Conservation (phyloP, 1,140 invertebrate species). For the Asbolus verrucosus region DNA sequence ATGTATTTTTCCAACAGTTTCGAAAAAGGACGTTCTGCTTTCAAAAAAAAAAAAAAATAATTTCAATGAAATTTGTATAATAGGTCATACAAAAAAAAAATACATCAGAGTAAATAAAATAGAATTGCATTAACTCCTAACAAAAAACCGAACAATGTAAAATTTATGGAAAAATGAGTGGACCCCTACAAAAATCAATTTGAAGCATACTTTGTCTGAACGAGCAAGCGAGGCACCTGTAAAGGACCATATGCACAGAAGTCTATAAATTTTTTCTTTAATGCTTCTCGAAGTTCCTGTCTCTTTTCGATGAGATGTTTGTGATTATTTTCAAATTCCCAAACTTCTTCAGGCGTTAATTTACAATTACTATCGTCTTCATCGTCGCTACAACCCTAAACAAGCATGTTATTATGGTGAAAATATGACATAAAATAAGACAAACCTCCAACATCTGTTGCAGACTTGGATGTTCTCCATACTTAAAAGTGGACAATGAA, state of each 20-base stretch:
- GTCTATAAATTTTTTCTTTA: conserved; percentile 85
- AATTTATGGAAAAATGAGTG: conserved; percentile 44
- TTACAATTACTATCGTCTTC: conserved; percentile 80
- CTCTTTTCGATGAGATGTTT: conserved; percentile 82
- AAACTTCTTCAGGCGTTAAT: conserved; percentile 89
- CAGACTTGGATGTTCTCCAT: conserved; percentile 69
- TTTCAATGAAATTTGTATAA: conserved; percentile 35
- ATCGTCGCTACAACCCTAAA: conserved; percentile 71
- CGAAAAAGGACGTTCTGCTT: too few species aligned
- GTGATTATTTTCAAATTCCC: conserved; percentile 80
- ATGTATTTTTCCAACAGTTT: too few species aligned
- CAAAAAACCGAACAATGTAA: conserved; percentile 40
- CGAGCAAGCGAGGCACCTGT: conserved; percentile 58
- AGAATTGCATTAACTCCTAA: too few species aligned
- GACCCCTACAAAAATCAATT: conserved; percentile 57
- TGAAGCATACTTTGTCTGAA: conserved; percentile 61
- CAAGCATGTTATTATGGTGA: too few species aligned
- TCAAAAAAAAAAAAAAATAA: conserved; percentile 35
- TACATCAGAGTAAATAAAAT: conserved; percentile 6
- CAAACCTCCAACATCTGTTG: conserved; percentile 79
- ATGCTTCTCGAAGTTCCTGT: conserved; percentile 81
- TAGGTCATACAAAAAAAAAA: conserved; percentile 28
- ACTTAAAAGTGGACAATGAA: conserved; percentile 61
- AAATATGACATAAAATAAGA: too few species aligned
- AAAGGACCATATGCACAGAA: conserved; percentile 73